These are phyloP conservation scores for Lateolabrax maculatus DNA, from an alignment of 2,797 vertebrate species.

Conservation along the genomic window DNA sequence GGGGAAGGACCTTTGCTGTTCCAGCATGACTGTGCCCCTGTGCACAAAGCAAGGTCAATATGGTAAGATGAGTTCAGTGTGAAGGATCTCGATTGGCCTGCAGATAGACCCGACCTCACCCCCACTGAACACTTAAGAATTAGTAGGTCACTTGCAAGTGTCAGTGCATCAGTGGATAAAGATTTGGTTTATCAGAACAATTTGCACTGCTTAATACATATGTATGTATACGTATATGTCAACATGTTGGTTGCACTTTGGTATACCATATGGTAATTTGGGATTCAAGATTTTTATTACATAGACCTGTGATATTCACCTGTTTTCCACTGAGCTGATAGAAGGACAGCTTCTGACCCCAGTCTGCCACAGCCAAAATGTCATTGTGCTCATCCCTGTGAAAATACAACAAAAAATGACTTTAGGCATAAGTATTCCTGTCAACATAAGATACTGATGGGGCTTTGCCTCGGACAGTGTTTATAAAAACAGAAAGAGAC, in stretches of 20 bases:
- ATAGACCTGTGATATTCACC: constrained; percentile 80
- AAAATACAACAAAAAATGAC: constrained; percentile 57
- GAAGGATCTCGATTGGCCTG: no score
- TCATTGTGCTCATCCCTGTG: constrained; percentile 96
- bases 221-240: not conserved
- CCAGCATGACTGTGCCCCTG: no score
- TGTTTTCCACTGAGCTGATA: constrained; percentile 99
- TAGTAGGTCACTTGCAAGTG: no score
- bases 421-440: constrained; percentile 25
- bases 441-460: constrained; percentile 33
- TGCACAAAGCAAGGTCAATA: no score
- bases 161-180: no score
- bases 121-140: no score
- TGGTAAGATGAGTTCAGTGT: no score
- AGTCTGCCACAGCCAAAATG: constrained; percentile 96
- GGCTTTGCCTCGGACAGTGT: constrained; percentile 19
- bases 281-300: not conserved
- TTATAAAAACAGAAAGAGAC: constrained; percentile 24
- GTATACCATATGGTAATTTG: not conserved
- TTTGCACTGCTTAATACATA: no score
- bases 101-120: no score
- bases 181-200: no score
- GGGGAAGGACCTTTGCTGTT: no score
- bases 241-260: not conserved
- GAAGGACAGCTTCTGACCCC: constrained; percentile 98